Evolutionary conservation across 2,888 invertebrate genomes (phyloP), one percentile per base, ranked within the genome.

Genomic region (Ypsolopha sequella): DNA sequence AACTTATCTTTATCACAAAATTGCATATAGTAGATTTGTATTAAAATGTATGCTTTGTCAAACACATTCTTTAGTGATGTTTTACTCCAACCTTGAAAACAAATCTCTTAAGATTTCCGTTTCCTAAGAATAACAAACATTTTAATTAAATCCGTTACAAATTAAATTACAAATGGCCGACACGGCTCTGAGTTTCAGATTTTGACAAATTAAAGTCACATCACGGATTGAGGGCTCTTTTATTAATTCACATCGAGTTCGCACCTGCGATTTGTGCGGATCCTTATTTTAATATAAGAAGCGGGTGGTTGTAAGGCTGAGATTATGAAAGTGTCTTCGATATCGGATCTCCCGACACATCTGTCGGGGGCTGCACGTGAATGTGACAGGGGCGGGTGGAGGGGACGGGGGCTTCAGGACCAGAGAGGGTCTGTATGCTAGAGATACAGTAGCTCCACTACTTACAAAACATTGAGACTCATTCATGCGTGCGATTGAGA

Each of bases 261-360:
- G 69, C 80, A 80, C 80, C 82, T 80, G 79, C 62, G 72, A 67
- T 36, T 58, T 59, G 61, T 66, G 63, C 56, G 61, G 61, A 65
- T 75, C 65, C 72, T 77, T 73, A 76, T 79, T 82, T 79, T 81
- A 81, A 84, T 85, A 82, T 80, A 77, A 80, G 77, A 76, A 74
- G 63, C 70, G 72, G 71, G 70, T 76, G 76, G 74, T 78, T 76
- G 76, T 55, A 54, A 77, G 72, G 71, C 70, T 66, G 78, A 80
- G 82, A 85, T 84, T 86, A 85, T 84, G 80, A 85, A 86, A 84
- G 80, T 81, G 80, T 82, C 80, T 84, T 73, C 79, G 80, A 84
- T 86, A 85, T 84, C 82, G 73, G 80, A 81, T 85, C 81, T 82
- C 80, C 76, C 80, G 78, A 79, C 80, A 80, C 81, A 82, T 85